These are phyloP conservation scores for Hippoglossus stenolepis DNA, from an alignment of 2,113 vertebrate species.

Conservation along the genomic window DNA sequence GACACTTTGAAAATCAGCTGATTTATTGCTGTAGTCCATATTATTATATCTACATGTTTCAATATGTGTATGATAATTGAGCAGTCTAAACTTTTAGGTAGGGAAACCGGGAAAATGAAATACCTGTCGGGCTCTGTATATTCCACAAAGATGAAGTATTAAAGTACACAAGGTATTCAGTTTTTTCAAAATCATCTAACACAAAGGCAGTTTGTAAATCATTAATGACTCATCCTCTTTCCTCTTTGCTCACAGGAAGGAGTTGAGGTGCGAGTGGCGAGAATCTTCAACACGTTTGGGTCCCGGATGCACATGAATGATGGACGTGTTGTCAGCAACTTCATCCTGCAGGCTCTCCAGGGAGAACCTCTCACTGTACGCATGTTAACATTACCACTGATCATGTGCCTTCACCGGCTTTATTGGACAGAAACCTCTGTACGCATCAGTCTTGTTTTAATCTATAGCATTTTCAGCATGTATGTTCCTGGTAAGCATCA, in stretches of 20 bases:
- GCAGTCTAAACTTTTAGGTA: not conserved
- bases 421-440: not conserved
- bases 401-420: not conserved
- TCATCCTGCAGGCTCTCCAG: slow-evolving; percentile 97
- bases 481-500: no score
- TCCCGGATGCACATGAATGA: slow-evolving; percentile 99
- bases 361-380: slow-evolving; percentile 95
- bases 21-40: not conserved
- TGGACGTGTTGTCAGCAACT: slow-evolving; percentile 99
- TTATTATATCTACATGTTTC: no score
- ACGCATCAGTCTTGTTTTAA: not conserved
- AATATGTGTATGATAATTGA: no score
- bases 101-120: not conserved
- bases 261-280: slow-evolving; percentile 95
- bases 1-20: not conserved
- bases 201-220: not conserved
- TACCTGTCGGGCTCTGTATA: not conserved
- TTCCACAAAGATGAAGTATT: not conserved
- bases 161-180: not conserved
- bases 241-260: slow-evolving; percentile 87
- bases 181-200: no score
- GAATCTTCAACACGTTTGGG: slow-evolving; percentile 99
- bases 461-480: not conserved
- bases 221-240: not conserved
- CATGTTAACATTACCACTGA: slow-evolving; percentile 25